phyloP scores from a whole-genome alignment of 2,797 vertebrate genomes.

The Rhinichthys osculus region DNA sequence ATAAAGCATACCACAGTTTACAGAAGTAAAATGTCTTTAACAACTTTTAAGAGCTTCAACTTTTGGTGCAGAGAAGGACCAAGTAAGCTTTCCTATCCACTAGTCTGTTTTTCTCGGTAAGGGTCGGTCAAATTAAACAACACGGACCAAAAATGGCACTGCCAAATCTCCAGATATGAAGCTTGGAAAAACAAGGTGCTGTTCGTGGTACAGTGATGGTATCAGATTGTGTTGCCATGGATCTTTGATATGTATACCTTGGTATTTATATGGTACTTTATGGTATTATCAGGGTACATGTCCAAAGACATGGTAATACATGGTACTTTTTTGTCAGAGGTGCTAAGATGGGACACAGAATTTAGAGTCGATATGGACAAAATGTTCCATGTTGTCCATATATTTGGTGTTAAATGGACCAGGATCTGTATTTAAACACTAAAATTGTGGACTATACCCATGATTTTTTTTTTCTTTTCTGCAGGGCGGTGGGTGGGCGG shows the following conservation, averaged over 20 bases:
- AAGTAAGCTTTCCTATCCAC: slow-evolving; percentile 33
- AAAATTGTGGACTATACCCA: not conserved
- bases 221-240: not conserved
- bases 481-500: too few species aligned
- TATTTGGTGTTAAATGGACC: not conserved
- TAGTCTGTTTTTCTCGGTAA: not conserved
- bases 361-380: not conserved
- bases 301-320: not conserved
- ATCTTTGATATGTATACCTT: not conserved
- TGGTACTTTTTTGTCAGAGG: not conserved
- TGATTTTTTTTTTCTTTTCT: not conserved
- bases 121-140: slow-evolving; percentile 16
- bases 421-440: not conserved
- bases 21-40: slow-evolving; percentile 17
- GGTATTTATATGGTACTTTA: not conserved
- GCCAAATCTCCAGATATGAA: slow-evolving; percentile 41
- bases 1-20: slow-evolving; percentile 40
- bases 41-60: slow-evolving; percentile 14
- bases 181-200: slow-evolving; percentile 27
- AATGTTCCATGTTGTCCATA: not conserved
- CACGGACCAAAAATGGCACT: slow-evolving; percentile 32
- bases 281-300: not conserved
- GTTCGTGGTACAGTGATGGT: not conserved
- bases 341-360: not conserved
- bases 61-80: slow-evolving; percentile 24